Evolutionary conservation across 2,888 invertebrate species (phyloP), one percentile per base, ranked within the genome.

Genomic region (Eristalis tenax): DNA sequence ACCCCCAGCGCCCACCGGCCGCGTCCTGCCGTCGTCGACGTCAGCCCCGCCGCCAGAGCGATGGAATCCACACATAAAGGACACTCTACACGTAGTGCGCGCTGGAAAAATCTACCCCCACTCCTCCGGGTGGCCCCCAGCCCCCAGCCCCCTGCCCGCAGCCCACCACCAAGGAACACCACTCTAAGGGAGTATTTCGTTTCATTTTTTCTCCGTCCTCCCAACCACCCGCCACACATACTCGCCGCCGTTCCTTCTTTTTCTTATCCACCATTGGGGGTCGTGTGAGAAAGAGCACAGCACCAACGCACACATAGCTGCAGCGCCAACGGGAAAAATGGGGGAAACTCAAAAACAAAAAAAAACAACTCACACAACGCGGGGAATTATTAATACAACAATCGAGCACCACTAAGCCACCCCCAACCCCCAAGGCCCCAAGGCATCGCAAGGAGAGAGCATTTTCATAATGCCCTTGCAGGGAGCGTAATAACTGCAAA

Each of bases 301-400:
- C 86, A 78, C 71, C 83, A 57, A 66, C 61, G 50, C 18, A 43
- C 56, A 38, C 18, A 73, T 28, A 22, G 15, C 26, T 43, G 38
- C 57, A 56, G 13, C 35, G 18, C 57, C 61, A 40, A 28, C 11
- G 18, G 35, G n/a, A 8, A 11, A 65, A 6, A 6, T 32, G 8
- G 5, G 18, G 35, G 15, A 4, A 11, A 57, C 56, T 2, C 1
- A 35, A 0, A 56, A 70, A 57, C 26, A 64, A 50, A 63, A 59
- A 61, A 66, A 56, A 70, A 43, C 32, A 11, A 35, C 35, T 26
- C 10, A 50, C 50, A 50, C 18, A 23, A 69, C 71, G 43, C 40
- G 64, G 56, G 63, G 83, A 80, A 87, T 83, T 87, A 87, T 87
- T 83, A 87, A 87, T 83, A 83, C 83, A 87, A 87, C 87, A 87